These are phyloP conservation scores for Galemys pyrenaicus DNA, from an alignment of 2,113 vertebrate genomes.

Conservation along the genomic window DNA sequence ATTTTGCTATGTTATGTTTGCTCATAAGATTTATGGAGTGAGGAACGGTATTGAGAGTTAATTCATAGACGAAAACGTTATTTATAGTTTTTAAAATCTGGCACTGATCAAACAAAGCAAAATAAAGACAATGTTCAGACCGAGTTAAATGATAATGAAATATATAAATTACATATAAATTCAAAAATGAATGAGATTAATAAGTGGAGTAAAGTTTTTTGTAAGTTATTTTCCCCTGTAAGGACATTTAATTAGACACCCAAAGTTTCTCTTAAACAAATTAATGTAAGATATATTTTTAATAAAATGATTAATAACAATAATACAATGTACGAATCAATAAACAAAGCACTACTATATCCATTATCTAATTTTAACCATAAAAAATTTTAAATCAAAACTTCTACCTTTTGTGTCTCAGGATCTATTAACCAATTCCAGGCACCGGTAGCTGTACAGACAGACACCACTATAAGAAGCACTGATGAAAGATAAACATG, in stretches of 20 bases:
- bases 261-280: conserved; percentile 29
- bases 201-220: not conserved
- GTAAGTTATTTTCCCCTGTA: not conserved
- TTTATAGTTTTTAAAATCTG: not conserved
- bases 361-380: conserved; percentile 27
- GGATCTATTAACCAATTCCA: conserved; percentile 99
- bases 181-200: not conserved
- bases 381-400: conserved; percentile 65
- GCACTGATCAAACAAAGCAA: not conserved
- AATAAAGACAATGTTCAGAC: not conserved
- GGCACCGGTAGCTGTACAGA: conserved; percentile 98
- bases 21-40: not conserved
- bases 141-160: not conserved
- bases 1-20: conserved; percentile 10
- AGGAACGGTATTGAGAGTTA: not conserved
- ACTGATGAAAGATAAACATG: conserved; percentile 87
- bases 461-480: conserved; percentile 98
- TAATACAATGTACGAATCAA: not conserved
- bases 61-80: not conserved
- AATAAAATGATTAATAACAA: not conserved
- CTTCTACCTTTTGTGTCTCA: conserved; percentile 96
- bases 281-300: not conserved
- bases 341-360: not conserved
- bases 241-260: not conserved
- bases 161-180: not conserved